phyloP scores from a whole-genome alignment of 2,113 vertebrate species.

The Holacanthus passer region DNA sequence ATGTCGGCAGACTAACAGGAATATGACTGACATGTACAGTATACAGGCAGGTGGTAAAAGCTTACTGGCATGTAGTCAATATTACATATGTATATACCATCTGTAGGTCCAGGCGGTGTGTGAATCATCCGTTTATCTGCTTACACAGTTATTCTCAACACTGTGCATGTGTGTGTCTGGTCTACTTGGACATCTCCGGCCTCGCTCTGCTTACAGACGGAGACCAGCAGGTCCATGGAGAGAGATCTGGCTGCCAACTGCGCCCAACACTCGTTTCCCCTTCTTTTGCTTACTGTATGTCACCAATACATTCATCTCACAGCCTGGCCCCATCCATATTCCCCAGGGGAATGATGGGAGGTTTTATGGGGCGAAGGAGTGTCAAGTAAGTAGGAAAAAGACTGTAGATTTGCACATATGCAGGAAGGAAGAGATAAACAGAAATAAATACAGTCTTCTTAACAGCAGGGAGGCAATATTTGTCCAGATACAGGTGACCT shows the following conservation, averaged over 20 bases:
- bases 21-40: background rate
- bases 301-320: background rate
- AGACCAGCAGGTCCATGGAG: constrained; percentile 41
- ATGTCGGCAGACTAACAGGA: background rate
- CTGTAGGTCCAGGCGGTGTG: background rate
- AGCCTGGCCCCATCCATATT: background rate
- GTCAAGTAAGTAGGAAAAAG: background rate
- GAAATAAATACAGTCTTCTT: background rate
- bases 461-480: background rate
- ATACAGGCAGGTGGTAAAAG: background rate
- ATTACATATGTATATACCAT: background rate
- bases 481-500: background rate
- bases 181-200: constrained; percentile 25
- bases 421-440: background rate
- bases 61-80: background rate
- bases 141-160: background rate
- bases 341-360: background rate
- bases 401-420: background rate
- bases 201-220: constrained; percentile 37
- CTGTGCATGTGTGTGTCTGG: background rate
- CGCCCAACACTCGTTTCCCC: constrained; percentile 4
- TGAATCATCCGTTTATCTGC: constrained; percentile 13
- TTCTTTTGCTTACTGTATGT: background rate
- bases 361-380: background rate
- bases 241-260: constrained; percentile 36